Percentiles rank a stretch among this genome's conserved stretches.
phyloP scores from a whole-genome alignment of 2,888 invertebrate genomes.

The Portevinia maculata region DNA sequence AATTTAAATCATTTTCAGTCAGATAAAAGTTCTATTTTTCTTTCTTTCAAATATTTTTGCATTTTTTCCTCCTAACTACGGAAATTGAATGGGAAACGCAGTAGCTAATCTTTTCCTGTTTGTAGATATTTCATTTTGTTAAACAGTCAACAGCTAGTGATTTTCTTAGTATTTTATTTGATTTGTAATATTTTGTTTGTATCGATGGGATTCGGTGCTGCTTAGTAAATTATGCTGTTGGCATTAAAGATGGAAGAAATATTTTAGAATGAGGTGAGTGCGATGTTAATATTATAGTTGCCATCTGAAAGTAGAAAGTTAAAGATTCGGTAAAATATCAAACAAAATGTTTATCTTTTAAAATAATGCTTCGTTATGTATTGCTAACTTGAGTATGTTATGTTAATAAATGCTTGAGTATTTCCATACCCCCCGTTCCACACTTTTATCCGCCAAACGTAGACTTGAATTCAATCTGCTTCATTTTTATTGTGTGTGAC shows the following conservation, averaged over 20 bases:
- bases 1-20: slow-evolving; percentile 69
- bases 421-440: no score
- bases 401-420: no score
- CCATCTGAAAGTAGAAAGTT: slow-evolving; percentile 30
- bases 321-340: no score
- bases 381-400: no score
- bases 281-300: slow-evolving; percentile 1
- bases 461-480: no score
- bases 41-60: slow-evolving; percentile 44
- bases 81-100: slow-evolving; percentile 58
- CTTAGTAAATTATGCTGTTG: slow-evolving; percentile 48
- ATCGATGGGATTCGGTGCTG: slow-evolving; percentile 73
- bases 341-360: no score
- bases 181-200: slow-evolving; percentile 42
- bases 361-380: no score
- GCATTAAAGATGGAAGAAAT: slow-evolving; percentile 53
- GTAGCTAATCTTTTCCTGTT: slow-evolving; percentile 18
- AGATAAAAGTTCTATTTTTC: slow-evolving; percentile 56
- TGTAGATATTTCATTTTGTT: slow-evolving; percentile 5
- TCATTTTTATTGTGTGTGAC: no score
- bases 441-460: no score
- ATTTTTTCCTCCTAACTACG: slow-evolving; percentile 59
- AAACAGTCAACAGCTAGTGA: slow-evolving; percentile 53
- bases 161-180: slow-evolving; percentile 13
- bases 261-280: slow-evolving; percentile 16